phyloP scores from a whole-genome alignment of 92 coral and sea anemone species.

The Bergia puertoricense region DNA sequence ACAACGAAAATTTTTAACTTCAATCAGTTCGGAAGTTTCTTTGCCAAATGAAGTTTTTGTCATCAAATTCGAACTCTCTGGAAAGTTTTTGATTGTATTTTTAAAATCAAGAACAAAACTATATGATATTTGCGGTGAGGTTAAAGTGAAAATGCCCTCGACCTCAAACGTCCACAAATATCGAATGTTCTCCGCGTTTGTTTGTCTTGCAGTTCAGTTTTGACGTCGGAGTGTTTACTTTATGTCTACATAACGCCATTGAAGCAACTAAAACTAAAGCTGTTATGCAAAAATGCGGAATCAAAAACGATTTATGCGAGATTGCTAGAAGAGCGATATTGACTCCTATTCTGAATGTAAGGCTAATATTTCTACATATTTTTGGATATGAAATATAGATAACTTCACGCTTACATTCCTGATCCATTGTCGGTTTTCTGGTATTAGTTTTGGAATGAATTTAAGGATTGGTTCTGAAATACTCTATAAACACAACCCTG shows the following conservation, averaged over 20 bases:
- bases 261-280: background rate
- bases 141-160: background rate
- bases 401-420: background rate
- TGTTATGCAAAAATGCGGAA: background rate
- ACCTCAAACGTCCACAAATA: background rate
- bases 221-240: slow-evolving; percentile 11
- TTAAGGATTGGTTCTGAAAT: slow-evolving; percentile 1
- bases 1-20: too few species aligned
- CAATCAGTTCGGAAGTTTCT: background rate
- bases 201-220: slow-evolving; percentile 1
- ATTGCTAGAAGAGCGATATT: background rate
- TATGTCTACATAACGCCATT: background rate
- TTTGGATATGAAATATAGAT: background rate
- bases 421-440: too few species aligned
- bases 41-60: background rate
- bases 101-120: background rate
- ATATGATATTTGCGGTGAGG: background rate
- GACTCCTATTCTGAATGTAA: background rate
- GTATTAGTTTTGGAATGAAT: background rate
- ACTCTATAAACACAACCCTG: background rate
- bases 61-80: background rate
- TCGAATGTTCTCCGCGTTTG: background rate
- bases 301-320: background rate
- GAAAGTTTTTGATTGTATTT: background rate
- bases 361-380: background rate